phyloP scores from a whole-genome alignment of 2,888 invertebrate species.

The Stenodema calcarata region DNA sequence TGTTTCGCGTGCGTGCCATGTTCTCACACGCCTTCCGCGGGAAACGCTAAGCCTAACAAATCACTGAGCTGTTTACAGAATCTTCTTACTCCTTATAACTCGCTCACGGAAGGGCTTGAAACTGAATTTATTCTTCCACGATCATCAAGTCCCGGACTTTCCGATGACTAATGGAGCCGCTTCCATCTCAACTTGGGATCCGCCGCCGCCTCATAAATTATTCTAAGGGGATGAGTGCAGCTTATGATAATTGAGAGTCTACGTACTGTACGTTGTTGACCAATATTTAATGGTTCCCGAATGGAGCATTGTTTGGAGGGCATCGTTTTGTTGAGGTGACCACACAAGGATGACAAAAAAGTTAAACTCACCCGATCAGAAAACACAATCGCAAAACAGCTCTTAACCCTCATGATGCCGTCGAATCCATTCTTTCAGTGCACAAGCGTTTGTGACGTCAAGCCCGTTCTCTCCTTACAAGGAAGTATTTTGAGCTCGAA shows the following conservation, averaged over 20 bases:
- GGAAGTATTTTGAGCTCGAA: no score
- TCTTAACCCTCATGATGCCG: no score
- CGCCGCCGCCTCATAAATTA: background rate
- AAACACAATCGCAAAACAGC: no score
- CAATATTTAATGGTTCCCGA: background rate
- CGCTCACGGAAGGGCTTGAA: background rate
- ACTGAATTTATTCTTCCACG: background rate
- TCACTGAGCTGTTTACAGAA: constrained; percentile 6
- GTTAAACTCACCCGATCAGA: no score
- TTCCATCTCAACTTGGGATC: background rate
- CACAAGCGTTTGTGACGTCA: no score
- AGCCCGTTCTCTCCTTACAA: no score
- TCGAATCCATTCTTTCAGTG: no score
- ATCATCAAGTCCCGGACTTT: background rate
- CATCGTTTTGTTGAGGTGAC: no score
- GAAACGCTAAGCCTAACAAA: constrained; percentile 10
- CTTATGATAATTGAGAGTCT: background rate
- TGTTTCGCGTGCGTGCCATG: background rate
- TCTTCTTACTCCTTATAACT: background rate
- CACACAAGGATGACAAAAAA: no score
- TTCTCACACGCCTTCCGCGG: background rate
- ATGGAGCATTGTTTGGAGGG: background rate
- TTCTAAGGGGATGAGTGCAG: background rate
- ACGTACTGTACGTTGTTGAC: background rate
- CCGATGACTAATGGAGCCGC: background rate